Evolutionary conservation across 2,113 vertebrate genomes (phyloP).

Genomic region (Petrocephalus microphthalmus): DNA sequence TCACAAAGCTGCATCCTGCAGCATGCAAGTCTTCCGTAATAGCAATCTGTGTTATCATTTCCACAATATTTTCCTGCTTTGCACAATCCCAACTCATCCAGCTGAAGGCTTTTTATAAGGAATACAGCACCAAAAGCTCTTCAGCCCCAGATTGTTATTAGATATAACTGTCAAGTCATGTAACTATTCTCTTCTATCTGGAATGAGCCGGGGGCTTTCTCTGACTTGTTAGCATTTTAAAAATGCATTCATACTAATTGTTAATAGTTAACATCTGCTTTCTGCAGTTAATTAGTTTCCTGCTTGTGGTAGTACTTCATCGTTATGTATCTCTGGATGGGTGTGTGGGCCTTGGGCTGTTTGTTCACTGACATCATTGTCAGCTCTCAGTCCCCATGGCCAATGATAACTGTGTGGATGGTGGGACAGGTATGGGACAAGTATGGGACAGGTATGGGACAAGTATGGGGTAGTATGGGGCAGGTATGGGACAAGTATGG

Average conservation of each 20-base stretch:
- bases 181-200: background rate
- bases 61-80: background rate
- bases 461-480: no score
- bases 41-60: background rate
- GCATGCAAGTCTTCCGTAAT: background rate
- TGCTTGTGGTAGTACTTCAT: background rate
- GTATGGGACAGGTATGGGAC: no score
- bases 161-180: background rate
- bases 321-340: background rate
- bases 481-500: no score
- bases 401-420: background rate
- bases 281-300: background rate
- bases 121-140: background rate
- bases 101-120: background rate
- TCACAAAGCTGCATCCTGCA: background rate
- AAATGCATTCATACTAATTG: slow-evolving; percentile 2
- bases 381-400: background rate
- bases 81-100: background rate
- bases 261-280: background rate
- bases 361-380: background rate
- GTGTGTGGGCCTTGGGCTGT: background rate
- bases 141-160: background rate
- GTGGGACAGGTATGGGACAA: background rate
- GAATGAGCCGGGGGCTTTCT: background rate
- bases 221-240: background rate